These are phyloP conservation scores for Anticlea derivata DNA, from an alignment of 2,888 invertebrate species.

Conservation along the genomic window DNA sequence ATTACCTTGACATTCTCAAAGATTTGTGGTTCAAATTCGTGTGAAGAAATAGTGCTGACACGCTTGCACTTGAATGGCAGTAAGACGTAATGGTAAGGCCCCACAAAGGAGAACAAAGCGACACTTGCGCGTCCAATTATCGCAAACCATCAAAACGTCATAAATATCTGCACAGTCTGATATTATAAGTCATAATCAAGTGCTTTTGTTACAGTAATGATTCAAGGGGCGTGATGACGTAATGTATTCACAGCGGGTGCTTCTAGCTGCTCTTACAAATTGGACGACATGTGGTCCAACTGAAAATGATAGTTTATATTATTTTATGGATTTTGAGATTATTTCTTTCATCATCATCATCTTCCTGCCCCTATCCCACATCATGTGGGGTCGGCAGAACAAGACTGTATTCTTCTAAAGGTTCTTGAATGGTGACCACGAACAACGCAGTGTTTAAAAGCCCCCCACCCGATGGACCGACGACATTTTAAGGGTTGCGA, in stretches of 20 bases:
- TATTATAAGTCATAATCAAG: slow-evolving; percentile 72
- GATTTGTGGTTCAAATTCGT: no score
- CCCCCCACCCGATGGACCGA: no score
- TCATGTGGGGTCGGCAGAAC: no score
- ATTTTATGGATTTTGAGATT: slow-evolving; percentile 30
- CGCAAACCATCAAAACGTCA: slow-evolving; percentile 28
- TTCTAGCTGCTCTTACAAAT: slow-evolving; percentile 64
- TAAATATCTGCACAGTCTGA: slow-evolving; percentile 32
- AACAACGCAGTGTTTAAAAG: no score
- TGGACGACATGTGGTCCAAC: slow-evolving; percentile 70
- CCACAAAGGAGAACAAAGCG: slow-evolving; percentile 13
- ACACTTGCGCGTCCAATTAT: slow-evolving; percentile 36
- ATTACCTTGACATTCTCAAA: no score
- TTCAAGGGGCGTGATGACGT: slow-evolving; percentile 67
- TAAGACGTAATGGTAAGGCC: no score
- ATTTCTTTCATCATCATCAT: slow-evolving; percentile 10
- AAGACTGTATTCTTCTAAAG: no score
- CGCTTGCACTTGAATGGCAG: no score
- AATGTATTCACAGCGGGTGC: slow-evolving; percentile 78
- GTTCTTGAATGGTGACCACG: no score
- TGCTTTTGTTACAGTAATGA: slow-evolving; percentile 73
- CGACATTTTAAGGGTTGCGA: no score
- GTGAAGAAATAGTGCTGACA: no score
- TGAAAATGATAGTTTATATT: slow-evolving; percentile 31
- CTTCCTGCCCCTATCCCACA: no score